Evolutionary conservation across 2,888 invertebrate species (phyloP).

Genomic region (Aplocera efformata): DNA sequence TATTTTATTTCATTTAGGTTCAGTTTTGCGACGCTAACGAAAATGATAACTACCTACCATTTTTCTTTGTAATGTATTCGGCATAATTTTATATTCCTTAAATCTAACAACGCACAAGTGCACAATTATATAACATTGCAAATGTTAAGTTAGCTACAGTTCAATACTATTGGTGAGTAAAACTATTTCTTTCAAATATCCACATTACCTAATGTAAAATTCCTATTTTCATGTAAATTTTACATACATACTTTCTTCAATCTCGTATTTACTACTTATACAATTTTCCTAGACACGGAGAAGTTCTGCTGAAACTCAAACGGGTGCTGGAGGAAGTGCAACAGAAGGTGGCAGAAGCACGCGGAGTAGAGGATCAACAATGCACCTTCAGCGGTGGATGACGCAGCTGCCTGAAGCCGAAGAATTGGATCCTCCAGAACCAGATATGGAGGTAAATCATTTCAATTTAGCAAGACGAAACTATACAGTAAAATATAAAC

Average conservation of each 20-base stretch:
- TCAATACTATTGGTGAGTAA: constrained; percentile 25
- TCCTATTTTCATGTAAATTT: no score
- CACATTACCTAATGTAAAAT: constrained; percentile 29
- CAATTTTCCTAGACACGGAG: constrained; percentile 56
- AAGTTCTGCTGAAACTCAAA: constrained; percentile 72
- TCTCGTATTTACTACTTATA: no score
- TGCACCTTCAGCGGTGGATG: constrained; percentile 91
- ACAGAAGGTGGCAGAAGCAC: constrained; percentile 66
- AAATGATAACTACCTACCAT: constrained; percentile 62
- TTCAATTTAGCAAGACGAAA: no score
- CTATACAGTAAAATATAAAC: background rate
- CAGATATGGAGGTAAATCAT: constrained; percentile 73
- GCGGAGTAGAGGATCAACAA: constrained; percentile 85
- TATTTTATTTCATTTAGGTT: constrained; percentile 47
- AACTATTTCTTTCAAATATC: constrained; percentile 34
- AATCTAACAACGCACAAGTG: constrained; percentile 9
- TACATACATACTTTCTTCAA: no score
- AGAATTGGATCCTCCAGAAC: constrained; percentile 74
- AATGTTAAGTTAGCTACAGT: background rate
- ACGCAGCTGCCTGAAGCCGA: constrained; percentile 85
- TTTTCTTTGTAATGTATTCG: constrained; percentile 54
- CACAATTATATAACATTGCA: background rate
- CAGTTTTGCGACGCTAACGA: constrained; percentile 69
- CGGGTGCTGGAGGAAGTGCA: constrained; percentile 62
- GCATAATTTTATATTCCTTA: constrained; percentile 2